Evolutionary conservation across 2,888 invertebrate species (phyloP).

Genomic region (Dolomedes plantarius): DNA sequence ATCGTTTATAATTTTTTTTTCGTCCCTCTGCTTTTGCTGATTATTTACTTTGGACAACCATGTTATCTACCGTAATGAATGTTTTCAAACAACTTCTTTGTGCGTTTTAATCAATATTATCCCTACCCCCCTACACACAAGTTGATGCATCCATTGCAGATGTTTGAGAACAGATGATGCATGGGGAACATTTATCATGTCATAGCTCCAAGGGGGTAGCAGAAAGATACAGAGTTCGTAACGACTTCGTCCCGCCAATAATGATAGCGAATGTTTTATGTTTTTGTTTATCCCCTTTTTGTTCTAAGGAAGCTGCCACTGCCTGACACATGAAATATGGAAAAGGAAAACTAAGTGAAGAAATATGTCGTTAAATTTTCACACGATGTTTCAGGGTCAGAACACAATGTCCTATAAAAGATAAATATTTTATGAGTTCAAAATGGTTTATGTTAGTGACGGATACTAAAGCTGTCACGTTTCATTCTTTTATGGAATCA

Average conservation of each 20-base stretch:
- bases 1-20: too few species aligned
- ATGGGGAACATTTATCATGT: neutral
- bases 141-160: neutral
- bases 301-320: neutral
- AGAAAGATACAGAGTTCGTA: neutral
- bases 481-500: too few species aligned
- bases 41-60: too few species aligned
- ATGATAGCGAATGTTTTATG: slow-evolving; percentile 13
- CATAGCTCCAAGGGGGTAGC: neutral
- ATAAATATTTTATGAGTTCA: neutral
- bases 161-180: slow-evolving; percentile 6
- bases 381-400: neutral
- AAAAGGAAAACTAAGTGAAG: neutral
- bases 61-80: neutral
- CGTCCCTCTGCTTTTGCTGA: too few species aligned
- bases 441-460: neutral
- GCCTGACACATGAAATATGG: neutral
- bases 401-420: neutral
- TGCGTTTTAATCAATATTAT: neutral
- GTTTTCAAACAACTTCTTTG: neutral
- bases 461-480: too few species aligned
- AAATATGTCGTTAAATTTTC: slow-evolving; percentile 8
- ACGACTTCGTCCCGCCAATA: neutral
- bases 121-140: neutral
- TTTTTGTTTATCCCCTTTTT: slow-evolving; percentile 1